A percentile compares a stretch with the other conserved stretches of the same genome.
Conservation (phyloP, 2,888 invertebrate species). For the Stenurella melanura region DNA sequence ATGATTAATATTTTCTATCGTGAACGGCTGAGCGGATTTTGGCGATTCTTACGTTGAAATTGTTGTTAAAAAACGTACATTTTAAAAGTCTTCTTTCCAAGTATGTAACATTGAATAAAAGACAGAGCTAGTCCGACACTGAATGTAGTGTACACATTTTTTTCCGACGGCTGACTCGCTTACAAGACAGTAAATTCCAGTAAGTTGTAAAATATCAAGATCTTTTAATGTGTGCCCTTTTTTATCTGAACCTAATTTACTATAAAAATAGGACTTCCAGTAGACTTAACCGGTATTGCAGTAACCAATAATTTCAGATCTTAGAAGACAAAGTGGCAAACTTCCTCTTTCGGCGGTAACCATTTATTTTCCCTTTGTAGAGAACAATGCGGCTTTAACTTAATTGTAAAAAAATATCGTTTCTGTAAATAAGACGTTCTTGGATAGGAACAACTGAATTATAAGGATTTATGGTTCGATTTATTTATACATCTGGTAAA, state of each 20-base stretch:
- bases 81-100: too few relatives aligned
- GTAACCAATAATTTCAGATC: conserved; percentile 26
- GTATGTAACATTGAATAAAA: too few relatives aligned
- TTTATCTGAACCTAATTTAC: conserved; percentile 23
- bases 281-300: conserved; percentile 15
- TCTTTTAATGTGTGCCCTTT: background rate
- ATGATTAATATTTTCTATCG: too few relatives aligned
- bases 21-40: too few relatives aligned
- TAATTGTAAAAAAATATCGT: conserved; percentile 2
- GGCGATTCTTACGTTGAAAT: too few relatives aligned
- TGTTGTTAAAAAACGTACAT: too few relatives aligned
- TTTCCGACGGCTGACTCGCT: too few relatives aligned
- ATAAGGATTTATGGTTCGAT: background rate
- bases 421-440: background rate
- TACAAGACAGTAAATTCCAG: too few relatives aligned
- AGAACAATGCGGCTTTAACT: background rate
- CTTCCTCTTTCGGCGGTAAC: conserved; percentile 5
- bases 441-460: background rate
- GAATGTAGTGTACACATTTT: too few relatives aligned
- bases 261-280: conserved; percentile 10
- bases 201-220: background rate
- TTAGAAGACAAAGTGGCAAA: conserved; percentile 29
- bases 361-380: background rate
- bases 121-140: too few relatives aligned
- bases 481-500: background rate